A percentile compares a stretch with the other conserved stretches of the same genome.
phyloP scores from a whole-genome alignment of 1,140 invertebrate genomes.

The Pteromalus puparum region DNA sequence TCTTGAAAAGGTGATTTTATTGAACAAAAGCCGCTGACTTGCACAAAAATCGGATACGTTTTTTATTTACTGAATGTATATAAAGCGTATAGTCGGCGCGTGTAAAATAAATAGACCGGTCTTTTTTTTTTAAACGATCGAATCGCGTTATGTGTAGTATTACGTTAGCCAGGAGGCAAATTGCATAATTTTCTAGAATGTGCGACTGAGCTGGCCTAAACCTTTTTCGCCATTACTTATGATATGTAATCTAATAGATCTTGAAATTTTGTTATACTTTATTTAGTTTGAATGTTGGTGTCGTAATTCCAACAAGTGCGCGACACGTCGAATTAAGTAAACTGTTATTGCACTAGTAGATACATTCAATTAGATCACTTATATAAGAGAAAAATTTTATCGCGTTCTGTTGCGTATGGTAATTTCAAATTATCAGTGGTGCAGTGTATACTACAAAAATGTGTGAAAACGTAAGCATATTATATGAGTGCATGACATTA shows the following conservation, averaged over 20 bases:
- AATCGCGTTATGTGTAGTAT: not conserved
- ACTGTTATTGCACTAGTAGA: not conserved
- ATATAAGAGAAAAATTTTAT: not conserved
- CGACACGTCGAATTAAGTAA: not conserved
- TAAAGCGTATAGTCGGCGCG: no score
- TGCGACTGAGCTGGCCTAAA: not conserved
- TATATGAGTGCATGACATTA: not conserved
- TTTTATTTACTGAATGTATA: no score
- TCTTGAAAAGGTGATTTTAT: no score
- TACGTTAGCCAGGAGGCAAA: not conserved
- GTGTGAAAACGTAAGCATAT: not conserved
- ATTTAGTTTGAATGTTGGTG: not conserved
- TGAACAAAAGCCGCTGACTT: no score
- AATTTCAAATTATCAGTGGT: not conserved
- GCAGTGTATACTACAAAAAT: not conserved
- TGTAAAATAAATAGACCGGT: not conserved
- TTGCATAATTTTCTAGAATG: slow-evolving; percentile 4
- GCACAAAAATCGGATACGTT: no score
- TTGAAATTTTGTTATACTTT: not conserved
- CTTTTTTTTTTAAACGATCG: not conserved
- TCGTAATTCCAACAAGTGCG: not conserved
- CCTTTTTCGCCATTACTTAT: not conserved
- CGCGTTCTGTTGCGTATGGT: not conserved
- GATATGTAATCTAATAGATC: not conserved
- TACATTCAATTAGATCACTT: not conserved